Evolutionary conservation across 1,140 invertebrate genomes (phyloP), one percentile per base, ranked within the genome.

Genomic region (Spodoptera frugiperda): DNA sequence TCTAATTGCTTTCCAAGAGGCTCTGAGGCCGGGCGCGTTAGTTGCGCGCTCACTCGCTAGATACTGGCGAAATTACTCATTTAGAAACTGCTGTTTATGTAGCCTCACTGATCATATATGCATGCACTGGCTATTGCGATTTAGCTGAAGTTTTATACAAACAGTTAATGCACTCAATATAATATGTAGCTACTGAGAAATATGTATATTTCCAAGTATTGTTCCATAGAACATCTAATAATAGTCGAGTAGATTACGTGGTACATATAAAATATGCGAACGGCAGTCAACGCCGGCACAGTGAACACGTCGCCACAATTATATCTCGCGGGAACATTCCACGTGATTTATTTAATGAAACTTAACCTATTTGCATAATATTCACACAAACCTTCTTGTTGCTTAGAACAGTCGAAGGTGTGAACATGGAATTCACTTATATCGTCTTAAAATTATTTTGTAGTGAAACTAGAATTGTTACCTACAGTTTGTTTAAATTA

Each of bases 1-100:
- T 72, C 51, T 76, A 72, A 76, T 79, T 78, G 70, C 70, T 78
- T 78, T 61, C 21, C 59, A 67, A 78, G 77, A 46, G 70, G 59
- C 61, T 33, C 49, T 54, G 53, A 49, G 54, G 65, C 59, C 49
- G 21, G 44, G 4, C n/a, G 48, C 57, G 21, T 63, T 54, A 75
- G 72, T 63, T 51, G 72, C 15, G 54, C 71, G 72, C 49, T 49
- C 44, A 67, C 21, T 10, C 44, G 57, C 54, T 44, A 61, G 14
- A 49, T 59, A 49, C 39, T 57, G 59, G n/a, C n/a, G 25, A 3
- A 39, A 73, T 53, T 57, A 51, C 57, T 65, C 59, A 54, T 44
- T 53, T 30, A 51, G 25, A 74, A 73, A 61, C 1, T 44, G 39
- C 33, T 75, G 67, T 70, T 70, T 70, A 46, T 70, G 44, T 48